phyloP scores from a whole-genome alignment of 2,797 vertebrate genomes.

The Galaxias olidus region DNA sequence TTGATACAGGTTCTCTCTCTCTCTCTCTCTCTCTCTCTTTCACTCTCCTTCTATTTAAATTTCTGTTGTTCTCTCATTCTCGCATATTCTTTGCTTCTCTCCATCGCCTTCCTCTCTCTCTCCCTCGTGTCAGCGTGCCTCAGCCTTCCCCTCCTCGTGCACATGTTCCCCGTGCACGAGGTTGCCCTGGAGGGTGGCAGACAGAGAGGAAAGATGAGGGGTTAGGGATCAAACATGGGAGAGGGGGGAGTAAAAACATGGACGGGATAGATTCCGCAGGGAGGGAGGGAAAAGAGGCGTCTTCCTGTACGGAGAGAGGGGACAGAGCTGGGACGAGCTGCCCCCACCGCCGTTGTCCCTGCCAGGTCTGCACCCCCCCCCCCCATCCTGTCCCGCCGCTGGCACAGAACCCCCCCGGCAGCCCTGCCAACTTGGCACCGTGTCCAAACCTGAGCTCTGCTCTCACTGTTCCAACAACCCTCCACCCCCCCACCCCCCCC shows the following conservation, averaged over 20 bases:
- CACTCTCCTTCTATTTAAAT: no score
- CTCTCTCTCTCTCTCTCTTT: not conserved
- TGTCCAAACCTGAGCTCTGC: constrained; percentile 16
- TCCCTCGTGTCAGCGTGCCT: not conserved
- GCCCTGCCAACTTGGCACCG: constrained; percentile 4
- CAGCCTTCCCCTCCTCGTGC: no score
- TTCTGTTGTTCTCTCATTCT: not conserved
- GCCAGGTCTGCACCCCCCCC: not conserved
- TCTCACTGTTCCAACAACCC: constrained; percentile 31
- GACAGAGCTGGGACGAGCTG: not conserved
- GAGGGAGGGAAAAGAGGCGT: not conserved
- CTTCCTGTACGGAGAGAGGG: not conserved
- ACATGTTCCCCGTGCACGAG: not conserved
- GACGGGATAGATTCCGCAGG: not conserved
- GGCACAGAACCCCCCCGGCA: constrained; percentile 1
- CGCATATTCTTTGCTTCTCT: not conserved
- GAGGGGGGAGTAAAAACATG: not conserved
- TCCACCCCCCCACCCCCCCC: no score
- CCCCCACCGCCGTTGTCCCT: not conserved
- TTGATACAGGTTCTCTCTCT: not conserved
- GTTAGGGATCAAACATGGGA: not conserved
- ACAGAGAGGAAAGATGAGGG: not conserved
- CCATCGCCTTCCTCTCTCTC: not conserved
- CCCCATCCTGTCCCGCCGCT: not conserved
- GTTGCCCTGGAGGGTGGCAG: not conserved